A percentile compares a stretch with the other conserved stretches of the same genome.
Conservation (phyloP, 2,888 invertebrate genomes). For the Microchrysa polita region DNA sequence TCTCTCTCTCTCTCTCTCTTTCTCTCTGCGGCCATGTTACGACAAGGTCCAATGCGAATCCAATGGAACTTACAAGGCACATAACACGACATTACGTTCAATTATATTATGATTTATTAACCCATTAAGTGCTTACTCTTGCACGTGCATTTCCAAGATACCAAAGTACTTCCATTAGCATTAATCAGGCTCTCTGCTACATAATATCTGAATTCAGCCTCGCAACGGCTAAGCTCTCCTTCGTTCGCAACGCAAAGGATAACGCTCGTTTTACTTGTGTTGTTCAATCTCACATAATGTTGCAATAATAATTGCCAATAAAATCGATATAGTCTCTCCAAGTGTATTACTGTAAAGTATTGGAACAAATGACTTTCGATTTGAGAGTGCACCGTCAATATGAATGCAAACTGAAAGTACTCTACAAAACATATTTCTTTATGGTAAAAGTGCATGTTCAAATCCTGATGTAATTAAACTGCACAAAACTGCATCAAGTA, state of each 20-base stretch:
- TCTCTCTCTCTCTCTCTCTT: neutral
- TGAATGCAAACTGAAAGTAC: neutral
- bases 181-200: constrained; percentile 1
- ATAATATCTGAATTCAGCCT: neutral
- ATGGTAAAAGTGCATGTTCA: too few relatives aligned
- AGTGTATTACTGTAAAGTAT: constrained; percentile 11
- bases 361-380: constrained; percentile 15
- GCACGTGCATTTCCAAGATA: constrained; percentile 22
- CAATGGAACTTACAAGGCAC: constrained; percentile 1
- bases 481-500: too few relatives aligned
- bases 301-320: constrained; percentile 19
- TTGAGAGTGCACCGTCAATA: neutral
- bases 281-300: constrained; percentile 16
- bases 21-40: neutral
- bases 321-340: constrained; percentile 18
- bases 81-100: constrained; percentile 22
- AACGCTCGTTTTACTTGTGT: neutral
- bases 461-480: too few relatives aligned
- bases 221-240: neutral
- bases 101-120: constrained; percentile 18
- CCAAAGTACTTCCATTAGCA: constrained; percentile 11
- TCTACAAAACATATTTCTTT: too few relatives aligned
- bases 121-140: constrained; percentile 22
- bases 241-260: neutral
- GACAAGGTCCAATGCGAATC: too few relatives aligned